These are phyloP conservation scores for Melanotaenia boesemani DNA, from an alignment of 2,797 vertebrate species.

Conservation along the genomic window DNA sequence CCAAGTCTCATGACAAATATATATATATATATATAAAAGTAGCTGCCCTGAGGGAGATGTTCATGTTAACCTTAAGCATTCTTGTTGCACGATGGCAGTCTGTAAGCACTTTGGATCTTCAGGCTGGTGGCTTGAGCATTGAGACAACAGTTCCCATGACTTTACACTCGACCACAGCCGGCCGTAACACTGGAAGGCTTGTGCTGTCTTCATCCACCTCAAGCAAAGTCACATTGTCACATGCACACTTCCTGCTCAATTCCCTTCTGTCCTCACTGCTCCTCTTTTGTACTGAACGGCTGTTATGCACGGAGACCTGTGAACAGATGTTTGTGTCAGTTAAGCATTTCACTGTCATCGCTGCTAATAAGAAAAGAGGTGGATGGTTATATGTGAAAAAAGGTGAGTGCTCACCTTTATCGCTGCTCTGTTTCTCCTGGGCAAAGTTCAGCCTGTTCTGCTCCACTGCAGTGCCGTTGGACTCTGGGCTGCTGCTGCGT, in stretches of 20 bases:
- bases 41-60: conserved; percentile 78
- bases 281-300: conserved; percentile 18
- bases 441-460: conserved; percentile 95
- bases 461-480: conserved; percentile 89
- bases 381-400: neutral
- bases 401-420: conserved; percentile 79
- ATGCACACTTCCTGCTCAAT: conserved; percentile 32
- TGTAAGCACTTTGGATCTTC: conserved; percentile 80
- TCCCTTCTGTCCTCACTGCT: conserved; percentile 54
- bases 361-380: no score
- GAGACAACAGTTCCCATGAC: conserved; percentile 51
- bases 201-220: conserved; percentile 68
- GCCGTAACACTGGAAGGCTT: conserved; percentile 76
- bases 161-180: conserved; percentile 31
- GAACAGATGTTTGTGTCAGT: conserved; percentile 12
- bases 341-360: no score
- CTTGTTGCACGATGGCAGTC: conserved; percentile 58
- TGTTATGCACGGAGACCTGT: conserved; percentile 72
- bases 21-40: conserved; percentile 31
- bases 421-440: conserved; percentile 90
- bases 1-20: conserved; percentile 47
- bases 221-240: conserved; percentile 47
- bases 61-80: conserved; percentile 50
- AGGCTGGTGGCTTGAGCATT: conserved; percentile 58
- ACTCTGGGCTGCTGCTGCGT: conserved; percentile 92